phyloP scores from a whole-genome alignment of 2,113 vertebrate species.

The Sitta europaea region DNA sequence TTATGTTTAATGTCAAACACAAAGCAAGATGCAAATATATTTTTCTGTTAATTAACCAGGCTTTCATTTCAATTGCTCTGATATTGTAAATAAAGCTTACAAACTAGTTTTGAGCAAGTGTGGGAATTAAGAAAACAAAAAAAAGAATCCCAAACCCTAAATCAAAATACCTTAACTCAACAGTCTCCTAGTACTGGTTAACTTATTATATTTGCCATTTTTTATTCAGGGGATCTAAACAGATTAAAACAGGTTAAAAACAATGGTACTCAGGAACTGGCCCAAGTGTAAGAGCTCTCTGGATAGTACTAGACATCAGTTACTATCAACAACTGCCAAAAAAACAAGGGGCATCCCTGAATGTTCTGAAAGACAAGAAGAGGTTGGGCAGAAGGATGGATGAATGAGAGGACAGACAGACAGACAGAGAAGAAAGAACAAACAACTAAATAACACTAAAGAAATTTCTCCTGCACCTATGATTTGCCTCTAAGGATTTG shows the following conservation, averaged over 20 bases:
- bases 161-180: background rate
- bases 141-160: background rate
- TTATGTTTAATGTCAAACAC: background rate
- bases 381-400: background rate
- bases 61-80: conserved; percentile 49
- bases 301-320: conserved; percentile 63
- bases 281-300: conserved; percentile 50
- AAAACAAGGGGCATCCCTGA: conserved; percentile 68
- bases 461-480: conserved; percentile 68
- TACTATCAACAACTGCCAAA: conserved; percentile 31
- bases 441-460: conserved; percentile 53
- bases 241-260: conserved; percentile 81
- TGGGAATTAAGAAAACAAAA: background rate
- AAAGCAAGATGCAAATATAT: conserved; percentile 42
- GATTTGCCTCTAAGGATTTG: conserved; percentile 70
- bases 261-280: conserved; percentile 62
- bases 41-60: conserved; percentile 64
- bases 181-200: conserved; percentile 51
- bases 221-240: conserved; percentile 58
- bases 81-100: conserved; percentile 61
- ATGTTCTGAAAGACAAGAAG: conserved; percentile 67
- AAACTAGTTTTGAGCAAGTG: conserved; percentile 18
- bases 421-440: background rate
- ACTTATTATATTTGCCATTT: conserved; percentile 65
- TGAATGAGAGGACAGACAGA: background rate